Conservation (phyloP, 2,888 invertebrate species). For the Synanthedon andrenaeformis region DNA sequence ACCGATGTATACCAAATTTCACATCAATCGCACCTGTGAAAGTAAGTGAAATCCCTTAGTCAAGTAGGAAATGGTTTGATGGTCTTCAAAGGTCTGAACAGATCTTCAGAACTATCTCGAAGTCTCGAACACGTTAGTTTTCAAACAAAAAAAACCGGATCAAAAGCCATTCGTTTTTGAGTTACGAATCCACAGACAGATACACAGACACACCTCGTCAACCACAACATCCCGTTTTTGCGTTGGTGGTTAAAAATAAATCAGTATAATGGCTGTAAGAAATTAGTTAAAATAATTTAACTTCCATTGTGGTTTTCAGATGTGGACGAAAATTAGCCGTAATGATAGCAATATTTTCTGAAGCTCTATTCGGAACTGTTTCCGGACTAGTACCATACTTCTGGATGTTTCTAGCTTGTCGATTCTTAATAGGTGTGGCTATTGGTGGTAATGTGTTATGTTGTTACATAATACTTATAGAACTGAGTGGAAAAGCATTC, state of each 20-base stretch:
- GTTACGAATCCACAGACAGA: no score
- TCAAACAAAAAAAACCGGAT: no score
- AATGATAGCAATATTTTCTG: constrained; percentile 66
- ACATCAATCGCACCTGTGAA: no score
- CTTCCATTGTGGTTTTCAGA: constrained; percentile 37
- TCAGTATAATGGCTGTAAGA: neutral
- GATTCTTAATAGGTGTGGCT: constrained; percentile 71
- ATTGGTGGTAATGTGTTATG: constrained; percentile 77
- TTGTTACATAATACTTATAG: constrained; percentile 74
- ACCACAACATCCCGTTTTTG: no score
- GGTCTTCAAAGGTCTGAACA: no score
- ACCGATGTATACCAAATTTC: no score
- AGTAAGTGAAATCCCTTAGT: no score
- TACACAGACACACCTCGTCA: no score
- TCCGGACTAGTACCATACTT: constrained; percentile 70
- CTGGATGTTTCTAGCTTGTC: constrained; percentile 70
- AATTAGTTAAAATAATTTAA: neutral
- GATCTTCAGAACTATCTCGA: no score
- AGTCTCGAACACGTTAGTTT: no score
- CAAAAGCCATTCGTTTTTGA: no score
- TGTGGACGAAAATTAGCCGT: constrained; percentile 74
- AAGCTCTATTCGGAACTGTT: constrained; percentile 63
- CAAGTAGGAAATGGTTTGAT: no score
- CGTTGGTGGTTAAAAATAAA: neutral
- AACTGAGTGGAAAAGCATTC: constrained; percentile 69